A percentile compares a stretch with the other conserved stretches of the same genome.
Evolutionary conservation across 2,113 vertebrate genomes (phyloP).

Genomic region (Oreochromis tanganicae): DNA sequence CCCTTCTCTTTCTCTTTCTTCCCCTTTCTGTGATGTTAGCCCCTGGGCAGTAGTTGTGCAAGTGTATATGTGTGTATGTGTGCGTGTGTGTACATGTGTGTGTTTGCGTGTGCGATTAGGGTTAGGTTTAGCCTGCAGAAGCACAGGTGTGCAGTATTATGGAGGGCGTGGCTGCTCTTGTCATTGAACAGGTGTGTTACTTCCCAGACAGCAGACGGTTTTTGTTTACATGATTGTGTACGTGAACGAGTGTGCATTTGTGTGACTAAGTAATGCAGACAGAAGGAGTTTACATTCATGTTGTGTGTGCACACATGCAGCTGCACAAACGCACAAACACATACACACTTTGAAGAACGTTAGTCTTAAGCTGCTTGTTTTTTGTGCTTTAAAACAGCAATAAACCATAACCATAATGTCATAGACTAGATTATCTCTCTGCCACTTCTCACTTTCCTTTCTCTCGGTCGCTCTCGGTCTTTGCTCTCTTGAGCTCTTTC

Average conservation of each 20-base stretch:
- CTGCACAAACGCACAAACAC: background rate
- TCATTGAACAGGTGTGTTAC: slow-evolving; percentile 69
- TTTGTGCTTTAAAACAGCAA: slow-evolving; percentile 17
- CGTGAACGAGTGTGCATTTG: slow-evolving; percentile 3
- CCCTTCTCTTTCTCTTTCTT: slow-evolving; percentile 16
- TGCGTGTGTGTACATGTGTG: background rate
- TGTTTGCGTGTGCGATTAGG: slow-evolving; percentile 33
- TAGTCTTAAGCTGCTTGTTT: background rate
- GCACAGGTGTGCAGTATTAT: slow-evolving; percentile 69
- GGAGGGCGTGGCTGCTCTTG: slow-evolving; percentile 63
- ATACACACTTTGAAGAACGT: background rate
- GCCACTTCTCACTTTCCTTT: background rate
- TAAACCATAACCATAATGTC: slow-evolving; percentile 22
- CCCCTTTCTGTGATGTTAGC: slow-evolving; percentile 46
- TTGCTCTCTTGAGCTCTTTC: background rate
- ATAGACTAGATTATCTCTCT: slow-evolving; percentile 42
- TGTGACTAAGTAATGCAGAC: slow-evolving; percentile 39
- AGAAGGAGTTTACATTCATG: slow-evolving; percentile 17
- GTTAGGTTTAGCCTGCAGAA: slow-evolving; percentile 60
- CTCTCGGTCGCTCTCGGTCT: background rate
- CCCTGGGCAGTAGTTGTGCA: slow-evolving; percentile 45
- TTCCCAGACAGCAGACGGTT: slow-evolving; percentile 63
- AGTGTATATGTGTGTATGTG: slow-evolving; percentile 5
- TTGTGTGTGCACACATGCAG: background rate
- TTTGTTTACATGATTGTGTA: slow-evolving; percentile 21